phyloP scores from a whole-genome alignment of 2,888 invertebrate genomes.

The Tridacna gigas region DNA sequence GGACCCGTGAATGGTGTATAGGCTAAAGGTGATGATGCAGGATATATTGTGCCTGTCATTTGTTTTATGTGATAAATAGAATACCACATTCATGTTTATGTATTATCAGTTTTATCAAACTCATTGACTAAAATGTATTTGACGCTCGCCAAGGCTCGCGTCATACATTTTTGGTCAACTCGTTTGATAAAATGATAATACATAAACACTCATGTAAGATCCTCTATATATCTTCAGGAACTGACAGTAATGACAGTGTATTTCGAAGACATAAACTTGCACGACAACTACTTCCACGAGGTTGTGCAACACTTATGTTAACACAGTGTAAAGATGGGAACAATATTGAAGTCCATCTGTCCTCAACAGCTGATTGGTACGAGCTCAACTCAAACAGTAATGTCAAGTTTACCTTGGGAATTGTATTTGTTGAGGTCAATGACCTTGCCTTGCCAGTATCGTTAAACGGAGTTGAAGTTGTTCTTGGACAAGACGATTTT shows the following conservation, averaged over 20 bases:
- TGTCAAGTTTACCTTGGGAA: conserved; percentile 20
- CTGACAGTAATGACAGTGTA: conserved; percentile 2
- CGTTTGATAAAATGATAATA: no score
- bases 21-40: no score
- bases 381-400: not conserved
- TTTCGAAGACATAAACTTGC: conserved; percentile 26
- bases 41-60: no score
- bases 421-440: conserved; percentile 35
- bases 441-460: conserved; percentile 24
- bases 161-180: no score
- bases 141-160: no score
- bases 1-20: no score
- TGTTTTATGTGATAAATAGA: no score
- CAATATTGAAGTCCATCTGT: conserved; percentile 28
- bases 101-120: no score
- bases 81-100: no score
- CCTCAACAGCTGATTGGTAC: conserved; percentile 32
- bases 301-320: conserved; percentile 43
- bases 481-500: not conserved
- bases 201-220: no score
- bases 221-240: conserved; percentile 9
- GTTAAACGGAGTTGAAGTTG: conserved; percentile 18
- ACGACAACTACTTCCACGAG: conserved; percentile 42
- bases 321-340: conserved; percentile 41
- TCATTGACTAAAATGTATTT: no score